These are phyloP conservation scores for Himalopsyche kuldschensis DNA, from an alignment of 2,888 invertebrate genomes.

Conservation along the genomic window DNA sequence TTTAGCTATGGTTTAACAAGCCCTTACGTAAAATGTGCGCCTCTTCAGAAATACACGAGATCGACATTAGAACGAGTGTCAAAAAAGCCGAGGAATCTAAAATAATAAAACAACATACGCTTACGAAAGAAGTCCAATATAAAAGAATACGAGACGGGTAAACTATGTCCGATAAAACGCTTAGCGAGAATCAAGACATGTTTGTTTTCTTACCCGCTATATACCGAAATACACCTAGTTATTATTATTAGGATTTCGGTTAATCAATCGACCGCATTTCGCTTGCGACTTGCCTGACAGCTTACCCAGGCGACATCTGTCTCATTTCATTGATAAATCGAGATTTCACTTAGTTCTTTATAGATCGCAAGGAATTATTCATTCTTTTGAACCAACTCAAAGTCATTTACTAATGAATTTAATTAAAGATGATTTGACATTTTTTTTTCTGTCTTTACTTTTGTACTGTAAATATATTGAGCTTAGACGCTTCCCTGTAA, in stretches of 20 bases:
- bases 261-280: conserved; percentile 25
- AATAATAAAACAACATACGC: neutral
- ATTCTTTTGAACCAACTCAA: no score
- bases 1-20: neutral
- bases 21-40: neutral
- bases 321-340: conserved; percentile 29
- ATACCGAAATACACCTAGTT: neutral
- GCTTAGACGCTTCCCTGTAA: no score
- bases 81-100: neutral
- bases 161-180: neutral
- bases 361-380: no score
- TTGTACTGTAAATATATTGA: no score
- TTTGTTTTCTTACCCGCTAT: conserved; percentile 3
- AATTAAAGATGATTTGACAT: no score
- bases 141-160: neutral
- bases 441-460: no score
- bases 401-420: no score
- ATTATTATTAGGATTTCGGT: neutral
- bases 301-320: conserved; percentile 25
- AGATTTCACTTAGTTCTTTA: conserved; percentile 12
- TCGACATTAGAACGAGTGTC: neutral
- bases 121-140: neutral
- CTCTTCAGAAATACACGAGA: neutral
- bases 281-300: conserved; percentile 12
- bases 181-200: neutral